These are phyloP conservation scores for Boloria euphrosyne DNA, from an alignment of 2,888 invertebrate genomes.

Conservation along the genomic window DNA sequence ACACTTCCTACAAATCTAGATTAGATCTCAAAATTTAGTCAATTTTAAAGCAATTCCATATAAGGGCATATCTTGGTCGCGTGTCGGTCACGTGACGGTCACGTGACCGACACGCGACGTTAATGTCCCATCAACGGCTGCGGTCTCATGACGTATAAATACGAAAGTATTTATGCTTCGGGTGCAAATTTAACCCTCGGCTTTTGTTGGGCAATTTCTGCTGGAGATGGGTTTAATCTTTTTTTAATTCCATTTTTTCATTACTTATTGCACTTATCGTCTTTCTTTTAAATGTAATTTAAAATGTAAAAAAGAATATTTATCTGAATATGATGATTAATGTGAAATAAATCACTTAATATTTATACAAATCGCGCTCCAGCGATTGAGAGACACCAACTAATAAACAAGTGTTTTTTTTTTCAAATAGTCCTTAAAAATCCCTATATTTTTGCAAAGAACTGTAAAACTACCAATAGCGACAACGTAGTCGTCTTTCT, in stretches of 20 bases:
- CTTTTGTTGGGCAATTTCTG: slow-evolving; percentile 25
- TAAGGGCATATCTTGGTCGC: slow-evolving; percentile 55
- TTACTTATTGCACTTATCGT: neutral
- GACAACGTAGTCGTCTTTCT: too few relatives aligned
- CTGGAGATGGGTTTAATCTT: slow-evolving; percentile 11
- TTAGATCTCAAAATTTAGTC: slow-evolving; percentile 41
- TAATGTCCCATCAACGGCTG: slow-evolving; percentile 50
- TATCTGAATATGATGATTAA: too few relatives aligned
- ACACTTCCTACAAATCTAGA: slow-evolving; percentile 25
- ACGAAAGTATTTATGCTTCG: slow-evolving; percentile 38
- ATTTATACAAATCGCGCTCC: too few relatives aligned
- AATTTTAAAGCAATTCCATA: slow-evolving; percentile 54
- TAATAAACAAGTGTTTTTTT: too few relatives aligned
- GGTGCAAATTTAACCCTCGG: slow-evolving; percentile 32
- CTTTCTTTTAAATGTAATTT: neutral
- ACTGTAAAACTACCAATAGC: too few relatives aligned
- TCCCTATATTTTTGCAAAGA: too few relatives aligned
- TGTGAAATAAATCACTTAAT: too few relatives aligned
- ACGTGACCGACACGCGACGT: slow-evolving; percentile 54
- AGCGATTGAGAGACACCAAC: too few relatives aligned
- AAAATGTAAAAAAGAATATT: too few relatives aligned
- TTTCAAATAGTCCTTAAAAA: too few relatives aligned
- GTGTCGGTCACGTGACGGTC: slow-evolving; percentile 50
- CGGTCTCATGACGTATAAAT: slow-evolving; percentile 56
- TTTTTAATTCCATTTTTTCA: neutral